Base-by-base conservation (phyloP, 2,797 vertebrate genomes). In the Gorsachius magnificus region DNA sequence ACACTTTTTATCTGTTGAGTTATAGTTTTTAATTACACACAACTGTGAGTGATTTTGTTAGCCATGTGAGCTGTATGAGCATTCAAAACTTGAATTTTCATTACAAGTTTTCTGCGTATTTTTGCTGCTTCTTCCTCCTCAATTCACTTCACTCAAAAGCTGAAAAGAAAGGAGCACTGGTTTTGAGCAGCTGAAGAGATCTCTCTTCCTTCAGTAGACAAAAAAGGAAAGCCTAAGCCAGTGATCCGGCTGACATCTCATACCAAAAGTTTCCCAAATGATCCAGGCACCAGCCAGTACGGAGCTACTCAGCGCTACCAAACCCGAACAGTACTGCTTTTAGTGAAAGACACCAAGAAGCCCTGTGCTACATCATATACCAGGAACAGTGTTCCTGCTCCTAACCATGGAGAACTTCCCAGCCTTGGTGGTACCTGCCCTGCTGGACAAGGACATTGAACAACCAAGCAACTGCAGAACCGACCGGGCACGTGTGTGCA, bases 1-100 rank as follows among this genome's bases (percentile, higher is more conserved):
- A 81, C 33, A 33, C 18, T 93, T 94, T 20, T 88, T 83, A 70
- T 79, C 61, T 79, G 24, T 83, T 79, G 70, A 87, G 85, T 33
- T 72, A 69, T 57, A 71, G 72, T 72, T 96, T 86, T 94, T 81
- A 88, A 95, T 95, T 86, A 56, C 51, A 93, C 56, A 46, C 50
- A 83, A 28, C 38, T 87, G 22, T 50, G 72, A 78, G 26, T 31
- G 36, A 41, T 89, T 94, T 81, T 54, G 74, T 86, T 76, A 83
- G 46, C 54, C 54, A 18, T 15, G 28, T 72, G 75, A 92, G 51
- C 57, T 63, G 51, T 63, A 2, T 36, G 7, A 76, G 24, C 16
- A 35, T 70, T 87, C 64, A 43, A 63, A 89, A 90, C 66, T 45
- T 45, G n/a, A 87, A 50, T 69, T 92, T 57, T 8, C 35, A 43